Conservation (phyloP, 2,797 vertebrate species). For the Pelobates cultripes region DNA sequence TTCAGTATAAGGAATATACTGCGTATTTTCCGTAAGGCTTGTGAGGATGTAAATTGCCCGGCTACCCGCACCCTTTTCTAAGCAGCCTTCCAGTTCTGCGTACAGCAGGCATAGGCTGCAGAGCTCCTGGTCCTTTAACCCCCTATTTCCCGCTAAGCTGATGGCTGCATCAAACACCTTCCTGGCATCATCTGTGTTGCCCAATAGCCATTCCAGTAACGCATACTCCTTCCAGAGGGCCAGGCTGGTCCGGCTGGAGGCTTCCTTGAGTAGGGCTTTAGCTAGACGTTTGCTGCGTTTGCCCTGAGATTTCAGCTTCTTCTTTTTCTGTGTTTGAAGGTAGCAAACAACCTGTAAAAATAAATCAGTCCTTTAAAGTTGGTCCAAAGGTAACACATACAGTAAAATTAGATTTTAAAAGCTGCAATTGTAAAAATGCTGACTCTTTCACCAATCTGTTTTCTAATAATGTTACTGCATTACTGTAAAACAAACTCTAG, state of each 20-base stretch:
- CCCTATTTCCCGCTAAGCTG: conserved; percentile 67
- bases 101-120: conserved; percentile 87
- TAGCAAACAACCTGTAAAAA: conserved; percentile 78
- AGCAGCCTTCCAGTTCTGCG: conserved; percentile 79
- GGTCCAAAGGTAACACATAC: no score
- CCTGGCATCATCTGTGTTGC: conserved; percentile 85
- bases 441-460: no score
- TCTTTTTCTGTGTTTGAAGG: conserved; percentile 79
- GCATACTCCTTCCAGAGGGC: conserved; percentile 89
- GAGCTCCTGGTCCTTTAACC: conserved; percentile 71
- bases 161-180: conserved; percentile 89
- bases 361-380: neutral
- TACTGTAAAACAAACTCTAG: no score
- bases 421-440: no score
- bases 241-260: conserved; percentile 82
- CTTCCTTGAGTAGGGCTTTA: conserved; percentile 92
- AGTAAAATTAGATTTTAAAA: no score
- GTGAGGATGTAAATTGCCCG: conserved; percentile 81
- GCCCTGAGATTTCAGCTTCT: conserved; percentile 83
- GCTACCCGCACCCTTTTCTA: conserved; percentile 59
- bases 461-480: no score
- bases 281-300: conserved; percentile 88
- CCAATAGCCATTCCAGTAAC: conserved; percentile 91
- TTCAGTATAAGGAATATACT: conserved; percentile 67
- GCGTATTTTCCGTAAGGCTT: conserved; percentile 74